Evolutionary conservation across 1,140 invertebrate genomes (phyloP), one percentile per base, ranked within the genome.

Genomic region (Conus betulinus): DNA sequence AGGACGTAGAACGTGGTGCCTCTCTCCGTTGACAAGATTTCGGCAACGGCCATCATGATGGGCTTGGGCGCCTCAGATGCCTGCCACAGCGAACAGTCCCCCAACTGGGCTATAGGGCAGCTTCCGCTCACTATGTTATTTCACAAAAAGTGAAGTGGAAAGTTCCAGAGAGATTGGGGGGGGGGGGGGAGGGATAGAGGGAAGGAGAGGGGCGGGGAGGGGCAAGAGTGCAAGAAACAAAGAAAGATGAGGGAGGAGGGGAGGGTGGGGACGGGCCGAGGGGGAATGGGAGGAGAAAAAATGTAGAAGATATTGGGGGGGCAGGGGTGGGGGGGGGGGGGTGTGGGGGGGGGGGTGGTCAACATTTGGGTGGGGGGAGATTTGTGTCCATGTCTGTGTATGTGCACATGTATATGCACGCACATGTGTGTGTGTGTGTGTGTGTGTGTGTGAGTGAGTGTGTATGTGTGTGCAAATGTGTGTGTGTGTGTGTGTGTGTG

Each of bases 1-100:
- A 95, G 90, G 13, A 95, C 93, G 89, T 94, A 94, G 87, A 95
- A 95, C 15, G 91, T 91, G 13, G 94, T 95, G 11, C 95, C 95
- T 85, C 91, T 94, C 5, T 91, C 90, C 39, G 94, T 94, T 7
- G 85, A 88, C 4, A 95, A 85, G 17, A 94, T 91, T 55, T 95
- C 94, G 17, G 88, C 89, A 3, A 94, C 92, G 83, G 91, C 93
- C 3, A 93, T 52, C 27, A 17, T 17, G n/a, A 83, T 51, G 15
- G 87, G 87, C 39, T 57, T 87, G 13, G 85, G 20, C 0, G n/a
- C 1, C 25, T 79, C 71, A 15, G 39, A 15, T 17, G 67, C 4
- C 71, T 87, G 85, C 39, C 39, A 39, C 39, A 39, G 39, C 39
- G 17, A 84, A 39, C 39, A 39, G 39, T 39, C 39, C 39, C 39